Evolutionary conservation across 2,797 vertebrate genomes (phyloP).

Genomic region (Menidia menidia): DNA sequence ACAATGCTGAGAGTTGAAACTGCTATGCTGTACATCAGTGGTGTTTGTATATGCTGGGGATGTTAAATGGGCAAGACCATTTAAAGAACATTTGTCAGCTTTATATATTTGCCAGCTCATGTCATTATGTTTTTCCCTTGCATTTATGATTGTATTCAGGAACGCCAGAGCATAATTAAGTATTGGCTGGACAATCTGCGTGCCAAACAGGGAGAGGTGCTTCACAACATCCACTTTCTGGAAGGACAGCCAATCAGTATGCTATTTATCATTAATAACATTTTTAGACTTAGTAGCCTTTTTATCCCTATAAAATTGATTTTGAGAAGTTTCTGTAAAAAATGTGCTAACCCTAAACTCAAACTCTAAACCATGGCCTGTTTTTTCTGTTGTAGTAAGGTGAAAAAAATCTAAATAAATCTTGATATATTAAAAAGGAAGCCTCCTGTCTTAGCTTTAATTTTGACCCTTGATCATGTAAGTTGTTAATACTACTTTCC

Average conservation of each 20-base stretch:
- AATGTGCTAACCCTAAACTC: no score
- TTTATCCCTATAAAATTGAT: no score
- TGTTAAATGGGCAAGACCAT: not conserved
- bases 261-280: constrained; percentile 36
- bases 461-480: no score
- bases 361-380: no score
- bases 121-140: not conserved
- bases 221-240: constrained; percentile 94
- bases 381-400: no score
- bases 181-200: constrained; percentile 94
- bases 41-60: not conserved
- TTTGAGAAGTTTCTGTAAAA: no score
- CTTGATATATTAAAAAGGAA: no score
- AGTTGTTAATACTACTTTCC: not conserved
- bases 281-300: not conserved
- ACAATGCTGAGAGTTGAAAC: not conserved
- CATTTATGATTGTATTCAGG: constrained; percentile 72
- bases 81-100: no score
- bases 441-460: no score
- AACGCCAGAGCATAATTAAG: constrained; percentile 93
- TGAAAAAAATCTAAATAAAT: no score
- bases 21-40: not conserved
- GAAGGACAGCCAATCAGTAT: constrained; percentile 95
- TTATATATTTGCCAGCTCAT: not conserved
- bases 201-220: constrained; percentile 90